Evolutionary conservation across 2,797 vertebrate species (phyloP), one percentile per base, ranked within the genome.

Genomic region (Peromyscus aztecus): DNA sequence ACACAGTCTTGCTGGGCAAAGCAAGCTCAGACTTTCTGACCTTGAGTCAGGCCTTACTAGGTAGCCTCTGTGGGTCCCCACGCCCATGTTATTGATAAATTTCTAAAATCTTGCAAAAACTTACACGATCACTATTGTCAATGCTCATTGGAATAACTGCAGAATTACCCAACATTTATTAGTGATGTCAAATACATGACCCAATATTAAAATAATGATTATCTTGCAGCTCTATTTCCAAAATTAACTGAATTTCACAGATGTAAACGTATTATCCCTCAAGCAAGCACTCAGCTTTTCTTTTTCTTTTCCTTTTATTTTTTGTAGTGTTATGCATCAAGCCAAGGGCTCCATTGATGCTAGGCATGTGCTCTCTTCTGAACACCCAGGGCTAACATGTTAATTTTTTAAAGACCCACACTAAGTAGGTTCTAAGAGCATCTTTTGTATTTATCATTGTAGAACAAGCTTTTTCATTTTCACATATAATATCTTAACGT

Each of bases 41-140:
- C 55, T 55, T 17, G 13, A 55, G 16, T 55, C 17, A 55, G 16
- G 55, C 55, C 55, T 55, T 55, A 55, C 16, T 17, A 55, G 55
- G 55, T 4, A 55, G 55, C 55, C 55, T 55, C 4, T 17, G 55
- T 55, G 1, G 55, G 14, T 2, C 16, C 4, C 55, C 55, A 55
- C 16, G 19, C 55, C 52, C 69, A 63, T 29, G 61, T 43, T 81
- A 77, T 17, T 52, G 52, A 88, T 77, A 76, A 61, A 75, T 91
- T 94, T 88, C 59, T 77, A 93, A 96, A 92, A 96, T 10, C 10
- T 49, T n/a, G 73, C 17, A 71, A 77, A 76, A 92, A 59, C 34
- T 59, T 89, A 46, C 12, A 61, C n/a, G 40, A 73, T 17, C 17
- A 29, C 40, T 75, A 31, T 43, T 61, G 29, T 34, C 69, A 31